These are phyloP conservation scores for Apis mellifera DNA, from an alignment of 1,140 invertebrate species.

Conservation along the genomic window DNA sequence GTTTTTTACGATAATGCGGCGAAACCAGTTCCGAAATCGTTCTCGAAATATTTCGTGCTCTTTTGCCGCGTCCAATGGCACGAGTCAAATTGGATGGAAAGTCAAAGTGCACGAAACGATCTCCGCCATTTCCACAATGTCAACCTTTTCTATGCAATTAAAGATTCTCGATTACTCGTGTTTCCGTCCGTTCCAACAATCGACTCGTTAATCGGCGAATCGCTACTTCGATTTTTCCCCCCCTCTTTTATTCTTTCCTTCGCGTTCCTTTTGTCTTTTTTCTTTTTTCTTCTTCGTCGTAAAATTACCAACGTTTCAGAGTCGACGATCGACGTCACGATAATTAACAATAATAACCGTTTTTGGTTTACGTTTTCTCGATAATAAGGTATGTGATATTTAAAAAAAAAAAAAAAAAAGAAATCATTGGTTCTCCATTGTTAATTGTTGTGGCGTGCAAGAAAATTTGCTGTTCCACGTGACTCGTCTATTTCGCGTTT, in stretches of 20 bases:
- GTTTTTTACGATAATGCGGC: background rate
- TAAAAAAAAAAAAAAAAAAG: background rate
- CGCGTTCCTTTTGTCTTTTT: too few species aligned
- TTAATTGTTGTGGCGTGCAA: too few species aligned
- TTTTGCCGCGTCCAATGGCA: too few species aligned
- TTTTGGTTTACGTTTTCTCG: conserved; percentile 54
- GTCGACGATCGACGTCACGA: conserved; percentile 38
- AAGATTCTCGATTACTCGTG: conserved; percentile 34
- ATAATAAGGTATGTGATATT: conserved; percentile 21
- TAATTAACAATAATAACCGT: conserved; percentile 64
- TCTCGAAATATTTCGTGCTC: background rate
- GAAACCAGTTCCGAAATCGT: background rate
- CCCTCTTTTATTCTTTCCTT: too few species aligned
- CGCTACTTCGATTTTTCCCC: background rate
- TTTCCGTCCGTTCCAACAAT: background rate
- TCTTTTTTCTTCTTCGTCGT: conserved; percentile 63
- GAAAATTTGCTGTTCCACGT: too few species aligned
- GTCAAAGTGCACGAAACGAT: background rate
- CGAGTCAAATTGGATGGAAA: background rate
- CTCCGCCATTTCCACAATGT: conserved; percentile 18
- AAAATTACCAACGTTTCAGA: conserved; percentile 69
- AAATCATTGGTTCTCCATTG: conserved; percentile 49
- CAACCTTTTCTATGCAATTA: conserved; percentile 31
- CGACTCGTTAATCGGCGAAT: conserved; percentile 26
- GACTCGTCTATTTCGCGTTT: too few species aligned